Conservation (phyloP, 1,140 invertebrate genomes). For the Sycobia sp. region DNA sequence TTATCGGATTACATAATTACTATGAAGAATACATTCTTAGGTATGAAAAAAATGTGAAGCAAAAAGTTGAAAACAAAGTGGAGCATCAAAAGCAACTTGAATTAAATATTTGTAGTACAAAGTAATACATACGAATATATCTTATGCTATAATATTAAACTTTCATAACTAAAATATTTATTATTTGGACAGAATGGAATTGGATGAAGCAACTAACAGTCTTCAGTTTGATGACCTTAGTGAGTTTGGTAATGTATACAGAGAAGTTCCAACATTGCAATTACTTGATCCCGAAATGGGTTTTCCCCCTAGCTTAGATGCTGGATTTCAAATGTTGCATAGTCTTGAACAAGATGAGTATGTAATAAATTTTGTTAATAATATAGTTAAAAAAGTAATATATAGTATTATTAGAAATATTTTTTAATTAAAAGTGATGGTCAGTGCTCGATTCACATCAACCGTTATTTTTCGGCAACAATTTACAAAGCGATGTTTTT, state of each 20-base stretch:
- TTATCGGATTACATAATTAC: constrained; percentile 60
- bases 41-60: constrained; percentile 59
- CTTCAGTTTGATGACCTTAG: constrained; percentile 56
- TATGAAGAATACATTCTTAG: constrained; percentile 63
- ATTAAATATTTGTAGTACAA: constrained; percentile 48
- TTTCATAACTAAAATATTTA: constrained; percentile 28
- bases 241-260: constrained; percentile 55
- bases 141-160: constrained; percentile 7
- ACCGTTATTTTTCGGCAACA: too few relatives aligned
- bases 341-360: constrained; percentile 62
- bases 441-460: too few relatives aligned
- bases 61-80: constrained; percentile 57
- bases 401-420: neutral
- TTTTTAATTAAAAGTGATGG: too few relatives aligned
- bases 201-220: constrained; percentile 54
- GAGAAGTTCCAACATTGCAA: constrained; percentile 58
- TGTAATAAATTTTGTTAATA: constrained; percentile 32
- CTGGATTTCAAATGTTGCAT: constrained; percentile 63
- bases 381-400: neutral
- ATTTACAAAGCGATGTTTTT: too few relatives aligned
- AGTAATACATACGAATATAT: constrained; percentile 40
- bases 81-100: constrained; percentile 61
- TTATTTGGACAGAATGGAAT: constrained; percentile 58
- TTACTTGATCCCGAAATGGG: constrained; percentile 60
- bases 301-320: constrained; percentile 60